phyloP scores from a whole-genome alignment of 2,888 invertebrate species.

The Tricholauxania praeusta region DNA sequence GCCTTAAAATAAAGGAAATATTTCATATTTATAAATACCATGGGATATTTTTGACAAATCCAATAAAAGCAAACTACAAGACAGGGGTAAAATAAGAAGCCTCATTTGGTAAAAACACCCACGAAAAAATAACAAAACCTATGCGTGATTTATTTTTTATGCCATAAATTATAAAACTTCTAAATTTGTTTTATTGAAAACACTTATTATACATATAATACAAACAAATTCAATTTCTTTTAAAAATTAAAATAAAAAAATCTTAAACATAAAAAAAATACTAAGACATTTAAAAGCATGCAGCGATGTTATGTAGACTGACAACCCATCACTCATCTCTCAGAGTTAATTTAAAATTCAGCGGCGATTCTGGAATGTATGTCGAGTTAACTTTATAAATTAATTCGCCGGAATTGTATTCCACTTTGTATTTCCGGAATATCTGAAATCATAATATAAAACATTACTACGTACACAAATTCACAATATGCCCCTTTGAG shows the following conservation, averaged over 20 bases:
- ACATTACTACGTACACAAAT: constrained; percentile 12
- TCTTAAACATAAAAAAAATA: too few species aligned
- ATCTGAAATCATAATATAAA: constrained; percentile 70
- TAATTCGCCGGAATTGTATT: constrained; percentile 76
- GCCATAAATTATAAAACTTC: not conserved
- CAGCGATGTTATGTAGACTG: not conserved
- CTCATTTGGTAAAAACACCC: constrained; percentile 39
- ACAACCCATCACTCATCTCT: constrained; percentile 57
- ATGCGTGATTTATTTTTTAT: not conserved
- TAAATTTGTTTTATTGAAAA: not conserved
- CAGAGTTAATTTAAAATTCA: constrained; percentile 75
- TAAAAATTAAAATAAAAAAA: too few species aligned
- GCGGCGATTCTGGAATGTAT: constrained; percentile 78
- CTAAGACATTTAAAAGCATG: too few species aligned
- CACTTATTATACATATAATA: too few species aligned
- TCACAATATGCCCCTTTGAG: not conserved
- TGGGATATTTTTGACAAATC: not conserved
- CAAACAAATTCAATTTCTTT: too few species aligned
- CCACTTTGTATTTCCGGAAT: constrained; percentile 77
- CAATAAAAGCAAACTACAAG: not conserved
- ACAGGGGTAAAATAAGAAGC: constrained; percentile 20
- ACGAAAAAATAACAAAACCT: constrained; percentile 14
- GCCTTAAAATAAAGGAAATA: not conserved
- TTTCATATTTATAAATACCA: too few species aligned
- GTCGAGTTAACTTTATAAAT: constrained; percentile 81